A percentile compares a stretch with the other conserved stretches of the same genome.
Evolutionary conservation across 2,113 vertebrate genomes (phyloP).

Genomic region (Tamias sibiricus): DNA sequence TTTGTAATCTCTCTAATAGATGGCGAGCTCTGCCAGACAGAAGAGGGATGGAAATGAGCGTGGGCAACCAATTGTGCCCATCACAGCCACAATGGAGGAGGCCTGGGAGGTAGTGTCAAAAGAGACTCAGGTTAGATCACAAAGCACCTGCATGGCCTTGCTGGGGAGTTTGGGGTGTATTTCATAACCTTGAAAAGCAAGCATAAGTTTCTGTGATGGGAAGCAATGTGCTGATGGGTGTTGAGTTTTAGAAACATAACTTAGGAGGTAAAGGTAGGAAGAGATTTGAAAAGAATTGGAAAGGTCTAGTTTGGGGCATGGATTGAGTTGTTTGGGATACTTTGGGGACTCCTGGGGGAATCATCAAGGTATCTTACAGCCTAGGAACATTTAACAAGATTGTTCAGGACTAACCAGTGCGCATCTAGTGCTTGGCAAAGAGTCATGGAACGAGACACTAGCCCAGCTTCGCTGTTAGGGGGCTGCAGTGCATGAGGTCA

Average conservation of each 20-base stretch:
- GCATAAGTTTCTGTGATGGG: background rate
- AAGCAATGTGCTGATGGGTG: background rate
- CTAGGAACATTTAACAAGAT: background rate
- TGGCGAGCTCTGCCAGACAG: background rate
- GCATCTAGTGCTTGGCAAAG: background rate
- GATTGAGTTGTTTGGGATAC: background rate
- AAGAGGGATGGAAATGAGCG: background rate
- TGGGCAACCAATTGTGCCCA: background rate
- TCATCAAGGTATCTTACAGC: background rate
- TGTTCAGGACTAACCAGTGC: background rate
- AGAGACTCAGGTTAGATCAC: background rate
- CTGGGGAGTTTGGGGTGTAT: background rate
- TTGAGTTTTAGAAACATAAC: background rate
- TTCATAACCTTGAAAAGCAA: background rate
- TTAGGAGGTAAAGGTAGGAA: background rate
- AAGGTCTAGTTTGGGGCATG: background rate
- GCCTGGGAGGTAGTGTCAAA: background rate
- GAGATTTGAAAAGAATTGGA: background rate
- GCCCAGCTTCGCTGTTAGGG: background rate
- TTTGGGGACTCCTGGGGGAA: background rate
- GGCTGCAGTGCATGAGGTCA: background rate
- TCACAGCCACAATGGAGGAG: background rate
- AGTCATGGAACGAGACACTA: background rate
- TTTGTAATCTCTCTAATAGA: background rate
- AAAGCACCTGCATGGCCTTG: background rate